Base-by-base conservation (phyloP, 2,888 invertebrate genomes). In the Melinopterus prodromus region DNA sequence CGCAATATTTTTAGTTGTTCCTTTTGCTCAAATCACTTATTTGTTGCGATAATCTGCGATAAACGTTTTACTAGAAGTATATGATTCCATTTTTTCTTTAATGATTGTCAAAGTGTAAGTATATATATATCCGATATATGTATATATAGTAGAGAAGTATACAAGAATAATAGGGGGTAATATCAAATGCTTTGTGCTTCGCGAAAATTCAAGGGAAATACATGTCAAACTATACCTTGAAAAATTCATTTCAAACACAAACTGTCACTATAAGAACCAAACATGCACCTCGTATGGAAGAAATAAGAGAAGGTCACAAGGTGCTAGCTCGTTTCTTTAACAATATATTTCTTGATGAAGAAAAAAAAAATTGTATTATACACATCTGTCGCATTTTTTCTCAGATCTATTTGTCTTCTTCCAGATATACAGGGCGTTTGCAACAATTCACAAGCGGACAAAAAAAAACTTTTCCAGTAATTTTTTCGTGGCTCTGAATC, bases 31-130 rank as follows among this genome's bases (percentile, higher is more conserved):
- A 70, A 70, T 85, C 85, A 86, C 85, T 84, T 85, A 82, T 85
- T 82, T 82, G 3, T 74, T 74, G 71, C 71, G 37, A 36, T 16
- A 35, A 74, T 35, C 74, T 12, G 35, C 36, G 15, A 74, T 35
- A 74, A 74, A 74, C 36, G 74, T 53, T 53, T 53, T 53, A 53
- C 53, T 53, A 84, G 82, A 84, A 82, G 84, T 85, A 85, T 53
- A 53, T 53, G 53, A 74, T 74, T 37, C 74, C 74, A 74, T 74
- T 16, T 37, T 85, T 84, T 85, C 84, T 84, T 85, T 83, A 82
- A 88, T 89, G 89, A 89, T 89, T 89, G 89, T 89, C 89, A 89
- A 87, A 88, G 88, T 87, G 87, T 88, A 88, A 88, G 84, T 84
- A 84, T 85, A 84, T 84, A 81, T 84, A 85, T 74, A 74, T 71